These are phyloP conservation scores for Eupithecia subfuscata DNA, from an alignment of 2,888 invertebrate species.

Conservation along the genomic window DNA sequence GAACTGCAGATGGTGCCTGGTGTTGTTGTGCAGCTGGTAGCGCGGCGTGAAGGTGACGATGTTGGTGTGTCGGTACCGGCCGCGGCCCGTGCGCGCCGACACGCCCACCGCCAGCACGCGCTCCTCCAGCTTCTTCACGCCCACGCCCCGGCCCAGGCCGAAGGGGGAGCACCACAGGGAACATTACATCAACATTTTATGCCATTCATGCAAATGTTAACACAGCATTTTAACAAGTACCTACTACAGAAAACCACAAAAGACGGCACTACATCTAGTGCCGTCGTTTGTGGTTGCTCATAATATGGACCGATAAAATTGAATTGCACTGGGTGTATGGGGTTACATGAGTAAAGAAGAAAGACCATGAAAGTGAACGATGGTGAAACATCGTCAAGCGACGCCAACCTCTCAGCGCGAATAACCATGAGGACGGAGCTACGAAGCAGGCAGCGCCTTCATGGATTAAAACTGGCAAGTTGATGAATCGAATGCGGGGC, in stretches of 20 bases:
- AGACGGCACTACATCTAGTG: too few relatives aligned
- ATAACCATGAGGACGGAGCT: background rate
- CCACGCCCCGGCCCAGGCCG: conserved; percentile 91
- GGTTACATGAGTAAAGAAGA: too few relatives aligned
- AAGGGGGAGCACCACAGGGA: conserved; percentile 93
- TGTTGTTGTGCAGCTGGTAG: conserved; percentile 96
- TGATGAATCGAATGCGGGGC: background rate
- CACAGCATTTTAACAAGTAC: too few relatives aligned
- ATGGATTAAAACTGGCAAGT: background rate
- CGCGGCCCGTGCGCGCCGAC: conserved; percentile 93
- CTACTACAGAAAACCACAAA: too few relatives aligned
- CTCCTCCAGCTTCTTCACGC: conserved; percentile 86
- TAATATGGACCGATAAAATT: too few relatives aligned
- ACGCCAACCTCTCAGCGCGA: background rate
- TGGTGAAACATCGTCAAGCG: background rate
- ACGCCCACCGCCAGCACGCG: conserved; percentile 94
- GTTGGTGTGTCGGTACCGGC: conserved; percentile 94
- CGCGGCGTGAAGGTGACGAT: conserved; percentile 97
- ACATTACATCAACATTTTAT: background rate
- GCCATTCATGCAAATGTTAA: too few relatives aligned
- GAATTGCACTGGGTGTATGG: too few relatives aligned
- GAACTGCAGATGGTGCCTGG: conserved; percentile 90
- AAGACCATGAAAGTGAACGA: too few relatives aligned
- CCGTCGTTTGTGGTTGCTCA: too few relatives aligned
- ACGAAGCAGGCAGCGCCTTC: background rate